phyloP scores from a whole-genome alignment of 2,113 vertebrate genomes.

The Cinclus mexicanus region DNA sequence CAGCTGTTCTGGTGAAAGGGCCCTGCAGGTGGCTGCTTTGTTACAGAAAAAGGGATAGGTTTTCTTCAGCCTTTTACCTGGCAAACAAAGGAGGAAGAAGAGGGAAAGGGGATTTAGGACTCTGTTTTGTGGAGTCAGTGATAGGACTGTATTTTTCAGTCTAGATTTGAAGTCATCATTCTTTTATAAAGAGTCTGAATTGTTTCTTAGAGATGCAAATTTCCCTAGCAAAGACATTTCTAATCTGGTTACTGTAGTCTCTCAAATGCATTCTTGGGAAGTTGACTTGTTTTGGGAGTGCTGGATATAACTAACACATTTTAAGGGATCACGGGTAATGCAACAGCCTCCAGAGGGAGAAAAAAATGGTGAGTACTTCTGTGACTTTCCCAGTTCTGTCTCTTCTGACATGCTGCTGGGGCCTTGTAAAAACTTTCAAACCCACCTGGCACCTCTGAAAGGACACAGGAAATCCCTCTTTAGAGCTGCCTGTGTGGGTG shows the following conservation, averaged over 20 bases:
- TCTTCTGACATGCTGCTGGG: not conserved
- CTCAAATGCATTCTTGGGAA: not conserved
- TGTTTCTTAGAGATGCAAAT: not conserved
- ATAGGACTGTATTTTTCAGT: not conserved
- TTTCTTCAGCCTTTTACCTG: not conserved
- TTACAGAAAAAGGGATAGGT: not conserved
- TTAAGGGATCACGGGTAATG: not conserved
- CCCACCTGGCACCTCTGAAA: not conserved
- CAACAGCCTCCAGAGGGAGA: not conserved
- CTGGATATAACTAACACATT: not conserved
- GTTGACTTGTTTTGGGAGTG: not conserved
- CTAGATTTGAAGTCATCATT: not conserved
- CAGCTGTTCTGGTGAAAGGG: not conserved
- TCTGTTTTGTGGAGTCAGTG: not conserved
- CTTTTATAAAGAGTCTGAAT: not conserved
- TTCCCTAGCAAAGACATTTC: not conserved
- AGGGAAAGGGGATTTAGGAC: not conserved
- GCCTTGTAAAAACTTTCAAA: not conserved
- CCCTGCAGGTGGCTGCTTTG: constrained; percentile 6
- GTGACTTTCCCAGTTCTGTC: not conserved
- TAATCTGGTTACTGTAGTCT: not conserved
- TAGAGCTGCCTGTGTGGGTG: not conserved
- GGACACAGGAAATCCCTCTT: not conserved
- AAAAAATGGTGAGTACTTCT: not conserved
- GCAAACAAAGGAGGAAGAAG: not conserved